Conservation (phyloP, 2,797 vertebrate species). For the Cryptoprocta ferox region DNA sequence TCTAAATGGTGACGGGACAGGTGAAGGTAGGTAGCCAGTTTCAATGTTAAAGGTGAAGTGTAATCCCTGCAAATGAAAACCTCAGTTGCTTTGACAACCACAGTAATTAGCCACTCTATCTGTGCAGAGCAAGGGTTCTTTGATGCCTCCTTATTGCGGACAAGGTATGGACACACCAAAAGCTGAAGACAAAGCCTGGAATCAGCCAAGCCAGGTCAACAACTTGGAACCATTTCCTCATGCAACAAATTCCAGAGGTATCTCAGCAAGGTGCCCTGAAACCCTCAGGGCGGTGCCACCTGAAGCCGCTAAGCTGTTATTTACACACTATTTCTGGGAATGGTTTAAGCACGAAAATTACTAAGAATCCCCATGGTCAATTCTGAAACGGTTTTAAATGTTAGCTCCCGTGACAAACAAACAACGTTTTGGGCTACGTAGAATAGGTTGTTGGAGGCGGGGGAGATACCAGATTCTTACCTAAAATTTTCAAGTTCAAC, state of each 20-base stretch:
- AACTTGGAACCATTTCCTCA: neutral
- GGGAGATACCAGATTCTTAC: slow-evolving; percentile 79
- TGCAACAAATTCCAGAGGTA: neutral
- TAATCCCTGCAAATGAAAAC: neutral
- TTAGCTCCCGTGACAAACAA: neutral
- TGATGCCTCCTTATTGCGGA: neutral
- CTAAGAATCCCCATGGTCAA: neutral
- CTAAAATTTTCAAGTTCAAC: slow-evolving; percentile 93
- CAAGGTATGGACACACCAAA: neutral
- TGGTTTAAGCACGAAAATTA: neutral
- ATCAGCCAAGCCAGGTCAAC: neutral
- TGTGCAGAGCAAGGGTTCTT: neutral
- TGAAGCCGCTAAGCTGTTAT: neutral
- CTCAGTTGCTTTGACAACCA: neutral
- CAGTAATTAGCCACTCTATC: neutral
- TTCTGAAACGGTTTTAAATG: neutral
- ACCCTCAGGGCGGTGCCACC: neutral
- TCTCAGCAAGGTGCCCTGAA: neutral
- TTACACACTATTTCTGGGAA: neutral
- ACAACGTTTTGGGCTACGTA: neutral
- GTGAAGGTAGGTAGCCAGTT: neutral
- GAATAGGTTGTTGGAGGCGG: neutral
- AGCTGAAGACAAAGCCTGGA: neutral
- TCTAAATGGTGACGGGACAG: neutral
- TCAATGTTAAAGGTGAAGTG: neutral